Conservation (phyloP, 2,888 invertebrate species). For the Caprella mutica region DNA sequence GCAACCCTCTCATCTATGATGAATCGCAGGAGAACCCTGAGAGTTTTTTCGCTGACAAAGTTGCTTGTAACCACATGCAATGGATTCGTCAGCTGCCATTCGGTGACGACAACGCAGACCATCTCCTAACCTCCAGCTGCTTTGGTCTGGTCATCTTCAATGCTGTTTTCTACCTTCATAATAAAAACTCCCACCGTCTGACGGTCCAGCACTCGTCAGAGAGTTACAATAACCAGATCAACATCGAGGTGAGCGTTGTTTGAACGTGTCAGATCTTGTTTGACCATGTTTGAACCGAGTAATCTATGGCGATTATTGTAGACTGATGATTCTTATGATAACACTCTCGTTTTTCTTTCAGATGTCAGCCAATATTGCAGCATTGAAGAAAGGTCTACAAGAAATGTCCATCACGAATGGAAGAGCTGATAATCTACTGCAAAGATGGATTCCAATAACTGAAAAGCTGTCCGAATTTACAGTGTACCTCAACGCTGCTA, state of each 20-base stretch:
- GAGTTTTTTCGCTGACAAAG: slow-evolving; percentile 7
- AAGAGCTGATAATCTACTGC: neutral
- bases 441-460: slow-evolving; percentile 5
- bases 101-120: slow-evolving; percentile 6
- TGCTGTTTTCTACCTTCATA: slow-evolving; percentile 2
- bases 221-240: too few species aligned
- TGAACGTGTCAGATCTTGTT: too few species aligned
- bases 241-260: too few species aligned
- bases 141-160: slow-evolving; percentile 4
- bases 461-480: slow-evolving; percentile 8
- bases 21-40: slow-evolving; percentile 6
- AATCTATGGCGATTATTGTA: too few species aligned
- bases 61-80: slow-evolving; percentile 7
- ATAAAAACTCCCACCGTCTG: too few species aligned
- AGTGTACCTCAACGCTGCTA: slow-evolving; percentile 1
- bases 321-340: too few species aligned
- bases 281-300: too few species aligned
- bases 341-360: neutral
- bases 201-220: too few species aligned
- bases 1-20: slow-evolving; percentile 7
- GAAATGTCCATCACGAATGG: neutral
- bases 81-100: slow-evolving; percentile 6
- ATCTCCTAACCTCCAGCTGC: slow-evolving; percentile 1
- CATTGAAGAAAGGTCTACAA: slow-evolving; percentile 1
- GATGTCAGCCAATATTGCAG: slow-evolving; percentile 1